phyloP scores from a whole-genome alignment of 1,140 invertebrate genomes.

The Hestina assimilis region DNA sequence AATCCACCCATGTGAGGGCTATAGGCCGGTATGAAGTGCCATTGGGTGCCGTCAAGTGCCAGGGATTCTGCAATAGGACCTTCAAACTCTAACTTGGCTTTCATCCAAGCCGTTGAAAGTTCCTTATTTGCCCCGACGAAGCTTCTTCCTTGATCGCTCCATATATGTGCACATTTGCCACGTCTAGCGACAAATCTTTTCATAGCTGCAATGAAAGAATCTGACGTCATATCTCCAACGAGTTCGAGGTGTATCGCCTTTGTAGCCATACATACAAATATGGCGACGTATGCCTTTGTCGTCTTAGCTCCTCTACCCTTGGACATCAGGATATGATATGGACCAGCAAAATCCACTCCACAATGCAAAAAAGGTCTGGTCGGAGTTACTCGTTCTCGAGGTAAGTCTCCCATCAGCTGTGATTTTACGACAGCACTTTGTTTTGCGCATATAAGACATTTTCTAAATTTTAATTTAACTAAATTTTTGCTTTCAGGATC shows the following conservation, averaged over 20 bases:
- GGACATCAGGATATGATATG: too few relatives aligned
- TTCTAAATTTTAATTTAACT: slow-evolving; percentile 4
- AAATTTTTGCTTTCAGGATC: slow-evolving; percentile 17
- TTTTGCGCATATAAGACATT: slow-evolving; percentile 14
- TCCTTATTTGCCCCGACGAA: slow-evolving; percentile 8
- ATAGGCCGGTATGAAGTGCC: slow-evolving; percentile 4
- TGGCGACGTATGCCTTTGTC: not conserved
- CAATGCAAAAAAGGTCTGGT: too few relatives aligned
- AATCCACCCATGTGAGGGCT: not conserved
- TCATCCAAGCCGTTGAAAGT: not conserved
- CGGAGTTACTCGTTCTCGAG: too few relatives aligned
- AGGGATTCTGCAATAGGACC: not conserved
- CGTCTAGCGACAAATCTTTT: not conserved
- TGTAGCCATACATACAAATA: not conserved
- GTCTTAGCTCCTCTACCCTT: too few relatives aligned
- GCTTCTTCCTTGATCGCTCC: slow-evolving; percentile 1
- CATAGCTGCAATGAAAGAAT: not conserved
- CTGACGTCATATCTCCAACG: not conserved
- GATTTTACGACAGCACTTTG: too few relatives aligned
- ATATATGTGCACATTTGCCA: slow-evolving; percentile 1
- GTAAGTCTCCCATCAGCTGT: too few relatives aligned
- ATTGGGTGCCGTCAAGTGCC: not conserved
- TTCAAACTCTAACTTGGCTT: not conserved
- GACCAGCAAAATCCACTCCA: too few relatives aligned
- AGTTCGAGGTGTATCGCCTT: not conserved